Percentiles rank a stretch among this genome's conserved stretches.
phyloP scores from a whole-genome alignment of 2,888 invertebrate genomes.

The Pammene aurita region DNA sequence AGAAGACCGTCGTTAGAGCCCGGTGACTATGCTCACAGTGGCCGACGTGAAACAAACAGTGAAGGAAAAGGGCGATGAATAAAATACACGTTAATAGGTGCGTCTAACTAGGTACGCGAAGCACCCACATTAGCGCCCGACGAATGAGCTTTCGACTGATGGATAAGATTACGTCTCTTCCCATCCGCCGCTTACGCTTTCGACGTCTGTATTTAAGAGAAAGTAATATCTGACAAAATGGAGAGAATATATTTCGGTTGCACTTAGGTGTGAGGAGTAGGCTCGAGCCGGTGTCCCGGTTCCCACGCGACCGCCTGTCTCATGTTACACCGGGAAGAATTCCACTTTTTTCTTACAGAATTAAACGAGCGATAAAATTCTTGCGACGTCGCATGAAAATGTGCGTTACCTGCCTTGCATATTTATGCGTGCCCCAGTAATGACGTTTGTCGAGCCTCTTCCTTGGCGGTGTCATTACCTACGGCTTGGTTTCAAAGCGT shows the following conservation, averaged over 20 bases:
- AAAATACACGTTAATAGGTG: constrained; percentile 74
- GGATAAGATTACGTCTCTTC: constrained; percentile 73
- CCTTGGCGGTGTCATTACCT: constrained; percentile 71
- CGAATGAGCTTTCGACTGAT: constrained; percentile 70
- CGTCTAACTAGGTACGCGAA: constrained; percentile 62
- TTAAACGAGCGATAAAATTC: constrained; percentile 83
- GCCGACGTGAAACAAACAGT: constrained; percentile 61
- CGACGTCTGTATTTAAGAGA: constrained; percentile 69
- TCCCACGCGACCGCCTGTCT: constrained; percentile 78
- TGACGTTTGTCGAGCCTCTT: constrained; percentile 78
- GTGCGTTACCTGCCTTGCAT: constrained; percentile 83
- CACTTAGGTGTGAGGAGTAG: constrained; percentile 73
- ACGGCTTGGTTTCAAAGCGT: constrained; percentile 64
- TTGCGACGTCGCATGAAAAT: constrained; percentile 83
- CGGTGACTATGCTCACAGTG: constrained; percentile 61
- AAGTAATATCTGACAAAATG: constrained; percentile 77
- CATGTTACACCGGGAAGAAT: constrained; percentile 76
- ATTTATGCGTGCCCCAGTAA: constrained; percentile 81
- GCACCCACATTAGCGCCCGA: constrained; percentile 73
- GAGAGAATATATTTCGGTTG: constrained; percentile 75
- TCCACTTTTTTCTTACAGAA: constrained; percentile 80
- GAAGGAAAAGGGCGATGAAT: constrained; percentile 72
- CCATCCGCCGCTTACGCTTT: constrained; percentile 65
- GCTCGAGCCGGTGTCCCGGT: constrained; percentile 66
- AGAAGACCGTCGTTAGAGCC: constrained; percentile 65